A percentile compares a stretch with the other conserved stretches of the same genome.
phyloP scores from a whole-genome alignment of 2,113 vertebrate species.

The Entelurus aequoreus region DNA sequence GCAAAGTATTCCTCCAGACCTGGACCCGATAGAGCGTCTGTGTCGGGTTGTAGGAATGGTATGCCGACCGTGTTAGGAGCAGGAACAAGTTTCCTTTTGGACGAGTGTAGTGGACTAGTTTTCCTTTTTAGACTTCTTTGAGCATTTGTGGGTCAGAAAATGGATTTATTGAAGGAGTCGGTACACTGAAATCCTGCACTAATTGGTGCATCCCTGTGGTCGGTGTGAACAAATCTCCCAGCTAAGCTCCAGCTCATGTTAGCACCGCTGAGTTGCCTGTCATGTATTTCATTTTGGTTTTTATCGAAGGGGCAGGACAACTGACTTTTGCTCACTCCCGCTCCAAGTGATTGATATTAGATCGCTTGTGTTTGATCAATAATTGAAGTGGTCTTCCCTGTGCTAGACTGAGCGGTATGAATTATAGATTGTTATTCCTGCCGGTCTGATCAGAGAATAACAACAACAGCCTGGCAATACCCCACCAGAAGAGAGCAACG shows the following conservation, averaged over 20 bases:
- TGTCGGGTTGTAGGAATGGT: too few species aligned
- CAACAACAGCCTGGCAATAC: conserved; percentile 52
- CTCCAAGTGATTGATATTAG: conserved; percentile 67
- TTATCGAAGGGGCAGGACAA: conserved; percentile 41
- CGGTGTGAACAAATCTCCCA: conserved; percentile 33
- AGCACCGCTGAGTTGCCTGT: conserved; percentile 16
- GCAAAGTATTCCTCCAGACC: too few species aligned
- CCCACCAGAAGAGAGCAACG: conserved; percentile 38
- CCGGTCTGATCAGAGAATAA: conserved; percentile 70
- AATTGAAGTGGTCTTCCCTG: conserved; percentile 65
- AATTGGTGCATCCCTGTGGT: conserved; percentile 7
- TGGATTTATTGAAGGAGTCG: neutral
- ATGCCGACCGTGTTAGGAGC: too few species aligned
- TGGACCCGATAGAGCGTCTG: too few species aligned
- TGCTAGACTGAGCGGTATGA: conserved; percentile 69
- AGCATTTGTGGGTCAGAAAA: conserved; percentile 4
- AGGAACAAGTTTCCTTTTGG: too few species aligned
- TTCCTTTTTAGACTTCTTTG: neutral
- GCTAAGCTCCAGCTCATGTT: conserved; percentile 34
- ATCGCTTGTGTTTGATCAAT: conserved; percentile 69
- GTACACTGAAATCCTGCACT: conserved; percentile 15
- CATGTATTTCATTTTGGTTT: conserved; percentile 36
- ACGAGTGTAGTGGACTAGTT: too few species aligned
- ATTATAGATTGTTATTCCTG: conserved; percentile 73
- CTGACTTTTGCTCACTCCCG: conserved; percentile 55